Evolutionary conservation across 1,140 invertebrate genomes (phyloP), one percentile per base, ranked within the genome.

Genomic region (Anagrus nilaparvatae): DNA sequence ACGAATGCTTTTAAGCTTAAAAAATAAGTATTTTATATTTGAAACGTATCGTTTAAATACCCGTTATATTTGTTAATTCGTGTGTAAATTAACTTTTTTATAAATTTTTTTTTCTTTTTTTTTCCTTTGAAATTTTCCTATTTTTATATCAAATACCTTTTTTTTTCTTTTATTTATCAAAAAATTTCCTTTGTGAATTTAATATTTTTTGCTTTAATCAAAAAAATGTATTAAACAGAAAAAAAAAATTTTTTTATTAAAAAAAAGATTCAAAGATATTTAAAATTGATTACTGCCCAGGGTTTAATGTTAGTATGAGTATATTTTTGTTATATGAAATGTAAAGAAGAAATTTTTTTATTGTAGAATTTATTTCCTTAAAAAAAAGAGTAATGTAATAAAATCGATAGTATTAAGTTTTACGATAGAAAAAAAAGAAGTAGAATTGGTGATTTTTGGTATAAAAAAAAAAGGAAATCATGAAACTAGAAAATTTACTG

Each of bases 291-390:
- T 47, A 56, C 52, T 62, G 60, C 60, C 60, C 60, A 62, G 60
- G 60, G 60, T 62, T 62, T 60, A 59, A 52, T 44, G 44, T 38
- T n/a, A n/a, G n/a, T n/a, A n/a, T 43, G 28, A 31, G n/a, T 17
- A 9, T 28, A 17, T 0, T 27, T 28, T 25, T 19, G 8, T 10
- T 41, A n/a, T 31, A 21, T 41, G 13, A 6, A 3, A 21, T 37
- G 16, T 31, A 17, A 21, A 8, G 14, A 12, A n/a, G n/a, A n/a
- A n/a, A n/a, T n/a, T n/a, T n/a, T n/a, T n/a, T n/a, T n/a, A n/a
- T n/a, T n/a, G n/a, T n/a, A n/a, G n/a, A n/a, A n/a, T n/a, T n/a
- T n/a, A n/a, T n/a, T n/a, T n/a, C n/a, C n/a, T n/a, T n/a, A n/a
- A n/a, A n/a, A n/a, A n/a, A n/a, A n/a, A n/a, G n/a, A n/a, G n/a